Evolutionary conservation across 2,113 vertebrate genomes (phyloP).

Genomic region (Malurus melanocephalus): DNA sequence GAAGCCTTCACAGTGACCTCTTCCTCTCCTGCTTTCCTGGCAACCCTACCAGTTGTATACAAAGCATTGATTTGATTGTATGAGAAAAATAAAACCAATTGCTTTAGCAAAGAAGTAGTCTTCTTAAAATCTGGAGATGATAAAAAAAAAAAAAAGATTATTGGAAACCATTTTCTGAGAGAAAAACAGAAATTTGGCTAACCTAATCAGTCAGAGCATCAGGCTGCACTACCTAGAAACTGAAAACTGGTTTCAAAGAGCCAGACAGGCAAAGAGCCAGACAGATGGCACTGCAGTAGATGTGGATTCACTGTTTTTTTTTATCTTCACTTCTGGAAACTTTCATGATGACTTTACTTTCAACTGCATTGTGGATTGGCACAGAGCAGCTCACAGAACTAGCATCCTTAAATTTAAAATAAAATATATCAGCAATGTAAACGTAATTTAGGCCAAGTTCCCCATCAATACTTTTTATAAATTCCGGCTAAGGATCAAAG

Average conservation of each 20-base stretch:
- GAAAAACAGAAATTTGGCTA: neutral
- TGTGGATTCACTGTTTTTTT: neutral
- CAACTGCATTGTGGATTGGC: neutral
- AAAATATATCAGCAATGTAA: neutral
- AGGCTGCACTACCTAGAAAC: neutral
- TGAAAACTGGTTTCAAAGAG: neutral
- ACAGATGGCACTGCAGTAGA: neutral
- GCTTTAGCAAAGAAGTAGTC: neutral
- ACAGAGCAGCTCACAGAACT: neutral
- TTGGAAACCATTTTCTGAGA: neutral
- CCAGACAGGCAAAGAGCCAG: neutral
- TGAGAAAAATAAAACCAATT: neutral
- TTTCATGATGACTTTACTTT: neutral
- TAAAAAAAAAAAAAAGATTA: neutral
- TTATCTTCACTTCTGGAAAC: neutral
- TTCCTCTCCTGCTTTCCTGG: neutral
- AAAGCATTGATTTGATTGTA: neutral
- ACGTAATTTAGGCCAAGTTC: neutral
- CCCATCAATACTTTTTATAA: neutral
- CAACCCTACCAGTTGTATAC: neutral
- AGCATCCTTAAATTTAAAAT: neutral
- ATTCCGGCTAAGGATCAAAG: neutral
- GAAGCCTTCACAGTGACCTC: neutral
- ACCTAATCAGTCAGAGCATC: neutral
- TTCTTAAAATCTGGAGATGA: neutral